Conservation (phyloP, 2,888 invertebrate species). For the Mystacides longicornis region DNA sequence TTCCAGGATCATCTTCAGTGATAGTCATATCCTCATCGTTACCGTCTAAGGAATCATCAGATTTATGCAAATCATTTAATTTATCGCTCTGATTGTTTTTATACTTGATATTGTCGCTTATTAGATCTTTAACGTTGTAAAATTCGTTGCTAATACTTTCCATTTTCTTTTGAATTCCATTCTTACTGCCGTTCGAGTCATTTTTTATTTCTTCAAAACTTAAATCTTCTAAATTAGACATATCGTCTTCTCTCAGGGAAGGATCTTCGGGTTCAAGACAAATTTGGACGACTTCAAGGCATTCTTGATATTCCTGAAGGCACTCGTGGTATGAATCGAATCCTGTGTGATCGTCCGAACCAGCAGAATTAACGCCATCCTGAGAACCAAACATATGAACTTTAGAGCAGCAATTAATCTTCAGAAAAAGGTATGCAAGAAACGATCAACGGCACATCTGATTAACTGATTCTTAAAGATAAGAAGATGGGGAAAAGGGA, state of each 20-base stretch:
- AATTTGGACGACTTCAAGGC: slow-evolving; percentile 54
- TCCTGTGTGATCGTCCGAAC: slow-evolving; percentile 55
- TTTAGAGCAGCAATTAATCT: neutral
- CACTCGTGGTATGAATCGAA: slow-evolving; percentile 60
- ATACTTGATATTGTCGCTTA: slow-evolving; percentile 30
- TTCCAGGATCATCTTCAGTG: slow-evolving; percentile 42
- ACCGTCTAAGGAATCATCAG: slow-evolving; percentile 42
- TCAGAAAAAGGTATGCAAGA: too few relatives aligned
- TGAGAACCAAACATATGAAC: slow-evolving; percentile 25
- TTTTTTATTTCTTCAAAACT: slow-evolving; percentile 38
- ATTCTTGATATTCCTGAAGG: slow-evolving; percentile 57
- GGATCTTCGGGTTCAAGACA: slow-evolving; percentile 53
- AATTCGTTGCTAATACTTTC: slow-evolving; percentile 29
- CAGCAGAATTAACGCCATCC: slow-evolving; percentile 50
- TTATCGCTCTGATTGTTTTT: slow-evolving; percentile 26
- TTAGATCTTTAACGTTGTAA: slow-evolving; percentile 35
- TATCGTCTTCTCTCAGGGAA: slow-evolving; percentile 47
- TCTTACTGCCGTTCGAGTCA: slow-evolving; percentile 18
- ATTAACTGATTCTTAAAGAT: too few relatives aligned
- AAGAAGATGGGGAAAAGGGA: too few relatives aligned
- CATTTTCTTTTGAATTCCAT: slow-evolving; percentile 23
- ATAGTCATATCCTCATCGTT: slow-evolving; percentile 47
- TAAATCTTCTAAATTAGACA: slow-evolving; percentile 42
- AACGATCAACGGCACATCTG: too few relatives aligned
- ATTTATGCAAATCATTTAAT: slow-evolving; percentile 29